Conservation (phyloP, 30 jellyfish, hydroid and myxozoan genomes). For the Turritopsis dohrnii region DNA sequence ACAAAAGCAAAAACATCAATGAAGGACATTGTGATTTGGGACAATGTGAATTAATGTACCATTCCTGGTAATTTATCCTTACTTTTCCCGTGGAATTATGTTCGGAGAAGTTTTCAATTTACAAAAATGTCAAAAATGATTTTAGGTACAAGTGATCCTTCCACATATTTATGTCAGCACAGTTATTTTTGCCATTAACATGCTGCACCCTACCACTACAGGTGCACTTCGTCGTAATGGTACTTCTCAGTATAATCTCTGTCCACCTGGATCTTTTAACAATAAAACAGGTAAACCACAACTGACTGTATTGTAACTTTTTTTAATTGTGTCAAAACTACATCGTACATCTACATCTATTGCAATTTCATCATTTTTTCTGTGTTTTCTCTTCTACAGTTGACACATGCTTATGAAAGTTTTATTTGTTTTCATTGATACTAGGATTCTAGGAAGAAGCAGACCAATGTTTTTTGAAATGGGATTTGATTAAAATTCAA, state of each 20-base stretch:
- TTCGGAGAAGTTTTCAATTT: neutral
- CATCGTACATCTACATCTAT: conserved; percentile 46
- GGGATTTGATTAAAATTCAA: conserved; percentile 71
- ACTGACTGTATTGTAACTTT: conserved; percentile 79
- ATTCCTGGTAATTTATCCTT: neutral
- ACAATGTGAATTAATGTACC: conserved; percentile 75
- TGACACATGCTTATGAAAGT: neutral
- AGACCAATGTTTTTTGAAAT: conserved; percentile 71
- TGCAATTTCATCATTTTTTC: neutral
- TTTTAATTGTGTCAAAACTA: conserved; percentile 79
- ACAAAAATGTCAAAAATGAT: neutral
- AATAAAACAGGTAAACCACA: conserved; percentile 74
- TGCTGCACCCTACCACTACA: conserved; percentile 83
- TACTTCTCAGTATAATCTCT: conserved; percentile 78
- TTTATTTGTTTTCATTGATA: neutral
- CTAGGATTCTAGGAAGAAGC: conserved; percentile 92
- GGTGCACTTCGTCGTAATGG: conserved; percentile 90
- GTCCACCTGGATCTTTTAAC: conserved; percentile 88
- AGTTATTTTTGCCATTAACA: conserved; percentile 81
- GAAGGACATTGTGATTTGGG: conserved; percentile 63
- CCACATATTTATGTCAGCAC: conserved; percentile 49
- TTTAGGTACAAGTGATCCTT: conserved; percentile 69
- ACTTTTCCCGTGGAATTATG: conserved; percentile 38
- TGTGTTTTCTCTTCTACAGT: too few relatives aligned
- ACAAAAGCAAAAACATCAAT: conserved; percentile 38